Conservation (phyloP, 1,140 invertebrate genomes). For the Anthonomus grandis region DNA sequence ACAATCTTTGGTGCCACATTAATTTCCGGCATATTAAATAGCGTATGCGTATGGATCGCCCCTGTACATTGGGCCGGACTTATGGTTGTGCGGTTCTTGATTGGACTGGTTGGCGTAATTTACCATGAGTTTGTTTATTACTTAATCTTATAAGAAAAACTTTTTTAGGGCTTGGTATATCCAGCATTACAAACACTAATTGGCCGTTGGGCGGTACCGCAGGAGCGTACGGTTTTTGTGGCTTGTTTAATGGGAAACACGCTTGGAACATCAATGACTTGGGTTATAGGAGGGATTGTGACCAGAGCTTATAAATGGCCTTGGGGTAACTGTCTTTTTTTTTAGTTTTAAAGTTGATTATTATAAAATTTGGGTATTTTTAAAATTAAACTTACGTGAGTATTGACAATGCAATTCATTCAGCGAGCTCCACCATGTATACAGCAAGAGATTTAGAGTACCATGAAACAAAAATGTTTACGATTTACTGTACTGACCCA, state of each 20-base stretch:
- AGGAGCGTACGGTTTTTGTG: slow-evolving; percentile 72
- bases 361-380: too few relatives aligned
- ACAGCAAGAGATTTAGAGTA: too few relatives aligned
- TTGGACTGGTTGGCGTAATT: slow-evolving; percentile 25
- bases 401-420: too few relatives aligned
- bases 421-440: too few relatives aligned
- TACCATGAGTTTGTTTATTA: not conserved
- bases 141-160: not conserved
- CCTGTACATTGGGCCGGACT: slow-evolving; percentile 20
- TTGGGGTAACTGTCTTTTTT: slow-evolving; percentile 54
- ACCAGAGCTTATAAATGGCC: slow-evolving; percentile 67
- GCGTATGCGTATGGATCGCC: slow-evolving; percentile 12
- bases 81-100: slow-evolving; percentile 19
- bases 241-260: slow-evolving; percentile 70
- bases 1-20: slow-evolving; percentile 13
- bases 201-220: slow-evolving; percentile 68
- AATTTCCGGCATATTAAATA: slow-evolving; percentile 18
- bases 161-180: slow-evolving; percentile 63
- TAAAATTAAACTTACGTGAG: too few relatives aligned
- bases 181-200: slow-evolving; percentile 67
- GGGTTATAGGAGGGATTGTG: slow-evolving; percentile 64
- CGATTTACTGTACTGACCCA: too few relatives aligned
- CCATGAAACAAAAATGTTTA: too few relatives aligned
- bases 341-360: too few relatives aligned
- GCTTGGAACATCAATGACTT: slow-evolving; percentile 74